Evolutionary conservation across 92 coral and sea anemone species (phyloP).

Genomic region (Micromussa lordhowensis): DNA sequence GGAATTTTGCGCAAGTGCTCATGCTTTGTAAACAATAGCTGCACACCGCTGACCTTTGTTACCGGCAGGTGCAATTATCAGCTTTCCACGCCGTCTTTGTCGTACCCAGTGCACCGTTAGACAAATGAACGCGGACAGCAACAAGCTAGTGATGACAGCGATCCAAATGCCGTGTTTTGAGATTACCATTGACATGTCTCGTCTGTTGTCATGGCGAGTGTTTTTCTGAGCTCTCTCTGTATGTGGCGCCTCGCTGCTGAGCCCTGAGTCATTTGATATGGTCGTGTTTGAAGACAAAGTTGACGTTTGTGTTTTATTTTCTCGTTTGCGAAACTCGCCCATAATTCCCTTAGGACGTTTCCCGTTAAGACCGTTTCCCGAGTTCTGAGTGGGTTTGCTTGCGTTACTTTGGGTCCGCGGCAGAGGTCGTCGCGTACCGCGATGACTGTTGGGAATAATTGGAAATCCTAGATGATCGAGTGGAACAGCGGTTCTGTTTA

Average conservation of each 20-base stretch:
- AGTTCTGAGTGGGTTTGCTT: background rate
- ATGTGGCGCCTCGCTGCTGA: background rate
- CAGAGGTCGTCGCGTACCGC: background rate
- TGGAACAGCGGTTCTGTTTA: background rate
- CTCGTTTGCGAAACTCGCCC: background rate
- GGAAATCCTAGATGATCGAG: conserved; percentile 16
- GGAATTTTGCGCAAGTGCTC: background rate
- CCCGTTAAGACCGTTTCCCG: background rate
- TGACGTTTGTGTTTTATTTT: background rate
- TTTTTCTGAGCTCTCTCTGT: background rate
- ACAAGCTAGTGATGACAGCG: background rate
- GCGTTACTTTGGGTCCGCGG: background rate
- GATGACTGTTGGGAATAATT: background rate
- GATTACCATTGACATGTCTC: background rate
- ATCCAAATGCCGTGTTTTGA: conserved; percentile 1
- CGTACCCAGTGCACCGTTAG: background rate
- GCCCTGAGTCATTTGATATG: background rate
- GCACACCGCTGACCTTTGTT: background rate
- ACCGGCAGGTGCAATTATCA: background rate
- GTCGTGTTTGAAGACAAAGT: background rate
- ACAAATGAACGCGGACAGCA: background rate
- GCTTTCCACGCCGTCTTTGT: conserved; percentile 13
- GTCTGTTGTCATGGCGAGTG: background rate
- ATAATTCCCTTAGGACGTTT: background rate
- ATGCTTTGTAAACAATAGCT: background rate